Evolutionary conservation across 2,797 vertebrate genomes (phyloP).

Genomic region (Neomorphus geoffroyi): DNA sequence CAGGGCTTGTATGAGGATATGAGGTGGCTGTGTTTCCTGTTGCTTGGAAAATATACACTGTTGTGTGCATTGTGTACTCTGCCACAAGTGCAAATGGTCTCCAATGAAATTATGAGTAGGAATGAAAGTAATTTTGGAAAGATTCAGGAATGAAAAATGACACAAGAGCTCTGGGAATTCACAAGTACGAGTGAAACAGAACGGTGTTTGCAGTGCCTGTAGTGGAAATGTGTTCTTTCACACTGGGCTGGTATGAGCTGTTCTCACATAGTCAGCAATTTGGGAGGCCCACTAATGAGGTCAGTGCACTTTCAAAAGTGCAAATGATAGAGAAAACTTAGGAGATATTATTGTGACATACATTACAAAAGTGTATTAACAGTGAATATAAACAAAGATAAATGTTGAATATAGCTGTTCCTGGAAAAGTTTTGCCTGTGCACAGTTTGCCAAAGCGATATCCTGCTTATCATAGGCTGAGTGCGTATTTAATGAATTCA

Average conservation of each 20-base stretch:
- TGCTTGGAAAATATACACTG: neutral
- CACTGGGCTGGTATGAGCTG: neutral
- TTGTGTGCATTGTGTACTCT: too few relatives aligned
- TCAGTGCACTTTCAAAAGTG: neutral
- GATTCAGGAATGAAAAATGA: neutral
- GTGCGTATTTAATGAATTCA: constrained; percentile 29
- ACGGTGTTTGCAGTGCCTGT: neutral
- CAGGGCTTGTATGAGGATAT: neutral
- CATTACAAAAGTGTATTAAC: constrained; percentile 21
- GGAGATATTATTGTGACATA: constrained; percentile 18
- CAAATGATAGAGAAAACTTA: constrained; percentile 14
- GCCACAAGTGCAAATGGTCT: neutral
- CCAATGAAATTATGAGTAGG: neutral
- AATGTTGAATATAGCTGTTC: neutral
- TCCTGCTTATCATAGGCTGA: neutral
- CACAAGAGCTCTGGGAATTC: neutral
- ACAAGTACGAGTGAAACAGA: neutral
- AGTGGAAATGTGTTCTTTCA: neutral
- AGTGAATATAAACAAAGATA: constrained; percentile 18
- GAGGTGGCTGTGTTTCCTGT: neutral
- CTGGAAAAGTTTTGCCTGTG: neutral
- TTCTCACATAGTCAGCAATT: neutral
- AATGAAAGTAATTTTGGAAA: constrained; percentile 9
- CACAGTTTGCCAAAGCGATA: neutral
- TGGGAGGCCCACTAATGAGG: neutral